phyloP scores from a whole-genome alignment of 2,113 vertebrate species.

The Campylomormyrus numenius region DNA sequence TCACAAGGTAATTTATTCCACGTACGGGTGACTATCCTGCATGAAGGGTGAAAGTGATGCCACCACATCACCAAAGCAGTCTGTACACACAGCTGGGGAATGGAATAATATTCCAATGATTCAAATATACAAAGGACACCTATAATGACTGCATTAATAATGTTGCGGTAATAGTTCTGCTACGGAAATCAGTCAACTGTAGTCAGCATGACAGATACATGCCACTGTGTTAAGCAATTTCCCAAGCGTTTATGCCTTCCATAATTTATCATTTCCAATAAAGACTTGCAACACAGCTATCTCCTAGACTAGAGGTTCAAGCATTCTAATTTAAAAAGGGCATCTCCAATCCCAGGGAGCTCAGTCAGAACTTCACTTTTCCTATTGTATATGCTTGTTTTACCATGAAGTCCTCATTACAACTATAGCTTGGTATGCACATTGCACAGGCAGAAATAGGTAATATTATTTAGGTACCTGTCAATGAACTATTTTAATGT shows the following conservation, averaged over 20 bases:
- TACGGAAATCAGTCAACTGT: not conserved
- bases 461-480: not conserved
- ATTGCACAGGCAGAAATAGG: not conserved
- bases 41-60: not conserved
- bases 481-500: not conserved
- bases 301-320: not conserved
- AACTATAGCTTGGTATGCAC: not conserved
- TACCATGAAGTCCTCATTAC: not conserved
- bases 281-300: not conserved
- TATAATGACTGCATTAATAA: not conserved
- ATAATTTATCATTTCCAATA: slow-evolving; percentile 8
- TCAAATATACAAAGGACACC: not conserved
- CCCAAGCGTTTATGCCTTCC: not conserved
- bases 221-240: not conserved
- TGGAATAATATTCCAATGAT: not conserved
- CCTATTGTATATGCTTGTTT: not conserved
- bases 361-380: not conserved
- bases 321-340: not conserved
- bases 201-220: not conserved
- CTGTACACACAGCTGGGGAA: not conserved
- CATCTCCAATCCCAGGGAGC: not conserved
- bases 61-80: not conserved
- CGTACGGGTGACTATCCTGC: not conserved
- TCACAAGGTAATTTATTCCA: not conserved
- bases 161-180: not conserved